phyloP scores from a whole-genome alignment of 2,888 invertebrate genomes.

The Lamellibrachia satsuma region DNA sequence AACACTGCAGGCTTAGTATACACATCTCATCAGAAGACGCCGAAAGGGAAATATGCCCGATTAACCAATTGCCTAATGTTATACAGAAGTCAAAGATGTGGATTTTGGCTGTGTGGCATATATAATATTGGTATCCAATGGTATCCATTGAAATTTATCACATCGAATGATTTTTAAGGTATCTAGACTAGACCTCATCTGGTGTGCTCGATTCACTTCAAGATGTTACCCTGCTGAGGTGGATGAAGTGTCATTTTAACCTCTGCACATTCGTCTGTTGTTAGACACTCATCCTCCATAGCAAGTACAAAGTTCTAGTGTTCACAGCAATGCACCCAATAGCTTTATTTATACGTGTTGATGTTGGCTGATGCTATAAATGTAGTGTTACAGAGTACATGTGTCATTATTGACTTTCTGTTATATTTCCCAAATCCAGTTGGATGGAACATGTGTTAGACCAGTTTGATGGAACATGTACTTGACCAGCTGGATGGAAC shows the following conservation, averaged over 20 bases:
- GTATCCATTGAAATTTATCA: not conserved
- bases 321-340: not conserved
- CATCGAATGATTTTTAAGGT: not conserved
- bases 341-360: not conserved
- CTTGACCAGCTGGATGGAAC: no score
- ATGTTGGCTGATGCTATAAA: not conserved
- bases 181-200: not conserved
- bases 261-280: not conserved
- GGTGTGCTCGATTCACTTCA: not conserved
- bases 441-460: no score
- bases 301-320: not conserved
- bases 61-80: no score
- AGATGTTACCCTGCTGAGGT: not conserved
- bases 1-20: no score
- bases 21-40: no score
- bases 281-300: not conserved
- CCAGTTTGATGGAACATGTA: no score
- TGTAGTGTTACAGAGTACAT: not conserved
- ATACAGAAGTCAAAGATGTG: no score
- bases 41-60: no score
- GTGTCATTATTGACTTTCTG: no score
- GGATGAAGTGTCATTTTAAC: not conserved
- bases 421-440: no score
- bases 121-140: no score
- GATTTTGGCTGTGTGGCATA: no score